A percentile compares a stretch with the other conserved stretches of the same genome.
Conservation (phyloP, 2,888 invertebrate species). For the Tetheella fluctuosa region DNA sequence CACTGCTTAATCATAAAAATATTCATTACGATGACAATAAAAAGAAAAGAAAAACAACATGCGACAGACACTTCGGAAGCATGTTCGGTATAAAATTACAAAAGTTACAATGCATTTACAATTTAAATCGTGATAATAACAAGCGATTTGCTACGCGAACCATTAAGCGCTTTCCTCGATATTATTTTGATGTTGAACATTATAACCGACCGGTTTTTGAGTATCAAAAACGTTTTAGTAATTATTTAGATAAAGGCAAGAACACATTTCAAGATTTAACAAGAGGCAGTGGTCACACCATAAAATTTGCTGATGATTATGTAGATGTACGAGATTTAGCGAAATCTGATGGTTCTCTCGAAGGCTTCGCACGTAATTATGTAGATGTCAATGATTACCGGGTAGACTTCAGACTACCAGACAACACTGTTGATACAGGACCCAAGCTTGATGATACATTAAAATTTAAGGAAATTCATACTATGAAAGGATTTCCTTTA, state of each 20-base stretch:
- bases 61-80: constrained; percentile 22
- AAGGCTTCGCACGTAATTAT: constrained; percentile 28
- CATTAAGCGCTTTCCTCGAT: not conserved
- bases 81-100: constrained; percentile 22
- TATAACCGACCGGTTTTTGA: not conserved
- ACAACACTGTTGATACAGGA: not conserved
- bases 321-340: constrained; percentile 30
- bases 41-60: constrained; percentile 14
- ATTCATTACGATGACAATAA: not conserved
- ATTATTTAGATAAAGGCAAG: not conserved
- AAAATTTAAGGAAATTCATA: not conserved
- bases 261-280: not conserved
- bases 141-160: not conserved
- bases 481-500: not conserved
- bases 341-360: not conserved
- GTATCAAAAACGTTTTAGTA: not conserved
- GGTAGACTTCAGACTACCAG: not conserved
- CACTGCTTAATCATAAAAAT: not conserved
- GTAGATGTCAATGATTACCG: constrained; percentile 30
- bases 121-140: constrained; percentile 8
- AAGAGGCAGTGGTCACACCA: not conserved
- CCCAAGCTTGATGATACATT: too few species aligned
- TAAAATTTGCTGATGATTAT: constrained; percentile 31
- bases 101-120: constrained; percentile 17
- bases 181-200: not conserved